A percentile compares a stretch with the other conserved stretches of the same genome.
phyloP scores from a whole-genome alignment of 2,888 invertebrate species.

The Rapana venosa region DNA sequence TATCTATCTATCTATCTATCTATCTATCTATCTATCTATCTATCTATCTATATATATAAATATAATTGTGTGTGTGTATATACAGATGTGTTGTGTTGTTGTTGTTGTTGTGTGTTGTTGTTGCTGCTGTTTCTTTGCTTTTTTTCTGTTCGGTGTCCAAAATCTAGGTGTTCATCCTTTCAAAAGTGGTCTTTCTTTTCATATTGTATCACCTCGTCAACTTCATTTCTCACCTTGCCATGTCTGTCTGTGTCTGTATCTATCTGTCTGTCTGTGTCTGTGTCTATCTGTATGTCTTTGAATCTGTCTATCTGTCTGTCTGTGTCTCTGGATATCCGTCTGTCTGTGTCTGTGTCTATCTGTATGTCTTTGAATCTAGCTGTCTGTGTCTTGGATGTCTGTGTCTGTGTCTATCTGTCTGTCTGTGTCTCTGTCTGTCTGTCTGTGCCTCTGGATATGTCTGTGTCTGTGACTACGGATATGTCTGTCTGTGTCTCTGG shows the following conservation, averaged over 20 bases:
- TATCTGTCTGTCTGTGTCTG: no score
- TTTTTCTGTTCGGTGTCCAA: no score
- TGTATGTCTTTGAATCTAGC: neutral
- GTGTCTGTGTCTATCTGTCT: neutral
- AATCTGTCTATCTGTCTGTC: neutral
- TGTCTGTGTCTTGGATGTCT: no score
- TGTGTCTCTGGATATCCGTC: neutral
- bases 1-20: no score
- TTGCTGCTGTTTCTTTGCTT: neutral
- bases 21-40: no score
- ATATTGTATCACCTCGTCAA: neutral
- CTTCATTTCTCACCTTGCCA: no score
- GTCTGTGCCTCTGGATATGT: neutral
- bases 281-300: neutral
- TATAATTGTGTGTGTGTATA: neutral
- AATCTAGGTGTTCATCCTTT: no score
- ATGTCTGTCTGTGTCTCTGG: no score
- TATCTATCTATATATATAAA: no score
- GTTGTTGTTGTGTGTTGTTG: no score
- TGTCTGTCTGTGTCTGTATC: no score
- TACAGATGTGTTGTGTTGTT: no score
- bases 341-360: neutral
- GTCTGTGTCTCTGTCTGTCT: neutral
- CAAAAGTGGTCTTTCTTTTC: neutral
- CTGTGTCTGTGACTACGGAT: neutral